Evolutionary conservation across 2,113 vertebrate species (phyloP), one percentile per base, ranked within the genome.

Genomic region (Leptocoma aspasia): DNA sequence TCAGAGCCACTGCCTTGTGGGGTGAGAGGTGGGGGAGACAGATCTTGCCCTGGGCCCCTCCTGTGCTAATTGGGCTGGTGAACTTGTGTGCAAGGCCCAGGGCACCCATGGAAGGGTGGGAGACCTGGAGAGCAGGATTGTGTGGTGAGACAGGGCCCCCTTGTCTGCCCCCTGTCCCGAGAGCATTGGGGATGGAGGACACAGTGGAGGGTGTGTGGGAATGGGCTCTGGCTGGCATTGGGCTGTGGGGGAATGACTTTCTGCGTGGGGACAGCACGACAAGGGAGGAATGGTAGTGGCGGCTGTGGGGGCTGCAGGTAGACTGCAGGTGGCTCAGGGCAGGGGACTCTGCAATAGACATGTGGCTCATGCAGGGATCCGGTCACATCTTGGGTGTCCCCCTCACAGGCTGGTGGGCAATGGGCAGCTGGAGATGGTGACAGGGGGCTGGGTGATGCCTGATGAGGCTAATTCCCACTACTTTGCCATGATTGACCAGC

Each of bases 391-490:
- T 1, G 2, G 2, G 30, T 60, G 26, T 64, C 28, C 39, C 68
- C 33, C 63, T 81, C 18, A 3, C 80, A 98, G 98, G 95, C 97
- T 98, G 86, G 97, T 98, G 78, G 98, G 98, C 13, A 98, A 96
- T 1, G 99, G 99, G 77, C 99, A 99, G 97, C 97, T 99, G 53
- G 99, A 99, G 98, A 99, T 99, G 45, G 99, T 98, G 37, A 99
- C 99, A 0, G 99, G 99, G 7, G 99, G 99, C 81, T 99, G 99
- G 99, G 99, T 99, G 78, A 99, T 99, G 99, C 98, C 99, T 0
- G 99, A 99, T 3, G 99, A 99, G 96, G 99, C 99, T 92, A 99
- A 98, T 60, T 98, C 97, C 91, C 99, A 99, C 93, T 99, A 99
- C 96, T 99, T 99, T 4, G 99, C 99, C 31, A 98, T 99, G 98